Evolutionary conservation across 2,797 vertebrate genomes (phyloP).

Genomic region (Eulemur rubriventer): DNA sequence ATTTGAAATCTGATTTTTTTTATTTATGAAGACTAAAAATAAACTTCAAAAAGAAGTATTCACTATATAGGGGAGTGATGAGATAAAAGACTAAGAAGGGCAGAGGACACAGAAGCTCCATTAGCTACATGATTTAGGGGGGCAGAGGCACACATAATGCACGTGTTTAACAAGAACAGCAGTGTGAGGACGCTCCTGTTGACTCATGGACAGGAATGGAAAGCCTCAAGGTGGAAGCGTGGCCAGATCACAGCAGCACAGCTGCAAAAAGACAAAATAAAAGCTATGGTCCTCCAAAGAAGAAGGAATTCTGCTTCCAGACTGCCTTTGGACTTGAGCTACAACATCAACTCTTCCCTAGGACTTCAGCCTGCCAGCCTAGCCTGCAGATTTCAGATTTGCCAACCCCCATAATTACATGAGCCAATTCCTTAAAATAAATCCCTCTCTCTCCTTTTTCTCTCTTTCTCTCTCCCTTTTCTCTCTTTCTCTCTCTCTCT

Average conservation of each 20-base stretch:
- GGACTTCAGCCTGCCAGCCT: background rate
- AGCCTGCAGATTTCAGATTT: background rate
- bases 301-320: background rate
- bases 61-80: background rate
- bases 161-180: background rate
- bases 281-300: background rate
- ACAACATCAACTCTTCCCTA: background rate
- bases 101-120: too few relatives aligned
- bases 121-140: background rate
- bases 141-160: background rate
- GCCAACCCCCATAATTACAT: background rate
- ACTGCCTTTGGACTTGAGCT: background rate
- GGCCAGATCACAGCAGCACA: background rate
- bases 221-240: background rate
- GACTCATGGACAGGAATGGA: background rate
- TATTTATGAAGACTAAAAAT: background rate
- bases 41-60: background rate
- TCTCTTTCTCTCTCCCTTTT: too few relatives aligned
- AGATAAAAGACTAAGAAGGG: background rate
- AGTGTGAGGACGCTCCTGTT: rapidly evolving
- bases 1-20: background rate
- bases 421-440: background rate
- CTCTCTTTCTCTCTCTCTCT: background rate
- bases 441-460: too few relatives aligned
- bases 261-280: background rate